phyloP scores from a whole-genome alignment of 2,888 invertebrate genomes.

The Erebia palarica region DNA sequence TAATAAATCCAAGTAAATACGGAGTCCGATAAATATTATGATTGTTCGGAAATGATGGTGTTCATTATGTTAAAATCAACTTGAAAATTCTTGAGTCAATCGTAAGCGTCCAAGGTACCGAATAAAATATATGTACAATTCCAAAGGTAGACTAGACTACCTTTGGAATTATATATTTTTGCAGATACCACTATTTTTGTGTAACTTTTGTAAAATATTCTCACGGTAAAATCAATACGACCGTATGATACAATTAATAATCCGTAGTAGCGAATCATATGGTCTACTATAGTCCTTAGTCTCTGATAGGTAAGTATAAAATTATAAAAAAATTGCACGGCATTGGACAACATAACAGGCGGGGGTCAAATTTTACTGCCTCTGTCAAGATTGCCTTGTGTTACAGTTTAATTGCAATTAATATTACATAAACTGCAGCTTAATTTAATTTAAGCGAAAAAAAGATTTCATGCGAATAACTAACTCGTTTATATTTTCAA shows the following conservation, averaged over 20 bases:
- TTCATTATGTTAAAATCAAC: not conserved
- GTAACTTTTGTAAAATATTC: not conserved
- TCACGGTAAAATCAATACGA: not conserved
- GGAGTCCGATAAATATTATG: not conserved
- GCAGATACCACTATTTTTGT: not conserved
- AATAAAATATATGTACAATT: too few species aligned
- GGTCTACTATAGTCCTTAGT: too few species aligned
- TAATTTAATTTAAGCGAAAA: not conserved
- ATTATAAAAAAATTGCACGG: slow-evolving; percentile 21
- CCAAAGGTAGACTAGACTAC: too few species aligned
- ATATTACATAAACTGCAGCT: slow-evolving; percentile 12
- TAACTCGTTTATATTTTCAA: not conserved
- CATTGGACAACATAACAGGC: not conserved
- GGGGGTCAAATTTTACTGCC: slow-evolving; percentile 23
- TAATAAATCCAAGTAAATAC: not conserved
- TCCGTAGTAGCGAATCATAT: too few species aligned
- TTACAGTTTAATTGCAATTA: not conserved
- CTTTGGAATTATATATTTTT: too few species aligned
- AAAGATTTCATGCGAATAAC: not conserved
- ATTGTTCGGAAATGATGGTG: slow-evolving; percentile 3
- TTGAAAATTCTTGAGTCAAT: not conserved
- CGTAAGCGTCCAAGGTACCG: slow-evolving; percentile 2
- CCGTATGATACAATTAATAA: too few species aligned
- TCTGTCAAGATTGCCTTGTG: slow-evolving; percentile 28
- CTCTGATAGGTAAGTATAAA: too few species aligned